These are phyloP conservation scores for Congeria kusceri DNA, from an alignment of 2,888 invertebrate genomes.

Conservation along the genomic window DNA sequence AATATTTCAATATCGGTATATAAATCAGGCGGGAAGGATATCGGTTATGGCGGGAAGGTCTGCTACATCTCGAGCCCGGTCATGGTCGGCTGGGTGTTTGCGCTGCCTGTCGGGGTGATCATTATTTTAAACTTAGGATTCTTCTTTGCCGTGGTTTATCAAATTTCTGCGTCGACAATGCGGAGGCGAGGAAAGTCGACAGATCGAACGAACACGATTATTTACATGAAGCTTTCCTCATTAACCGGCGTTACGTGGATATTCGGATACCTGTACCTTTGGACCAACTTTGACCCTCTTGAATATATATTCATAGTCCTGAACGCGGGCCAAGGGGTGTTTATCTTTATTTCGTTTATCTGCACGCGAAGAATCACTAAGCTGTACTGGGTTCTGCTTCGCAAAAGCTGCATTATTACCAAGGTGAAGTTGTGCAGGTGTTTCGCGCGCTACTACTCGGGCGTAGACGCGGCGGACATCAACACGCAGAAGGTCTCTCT, in stretches of 20 bases:
- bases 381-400: slow-evolving; percentile 48
- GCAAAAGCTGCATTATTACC: slow-evolving; percentile 22
- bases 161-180: slow-evolving; percentile 63
- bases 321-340: slow-evolving; percentile 64
- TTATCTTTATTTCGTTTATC: slow-evolving; percentile 66
- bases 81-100: slow-evolving; percentile 64
- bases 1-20: slow-evolving; percentile 50
- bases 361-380: slow-evolving; percentile 55
- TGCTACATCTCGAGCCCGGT: slow-evolving; percentile 57
- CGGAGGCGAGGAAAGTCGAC: slow-evolving; percentile 52
- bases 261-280: slow-evolving; percentile 65
- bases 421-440: slow-evolving; percentile 27
- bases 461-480: slow-evolving; percentile 32
- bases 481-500: slow-evolving; percentile 52
- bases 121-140: slow-evolving; percentile 61
- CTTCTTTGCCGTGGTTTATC: slow-evolving; percentile 63
- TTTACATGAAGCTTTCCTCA: slow-evolving; percentile 65
- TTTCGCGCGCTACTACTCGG: not conserved
- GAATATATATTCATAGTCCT: slow-evolving; percentile 65
- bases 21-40: slow-evolving; percentile 37
- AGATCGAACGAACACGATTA: slow-evolving; percentile 57
- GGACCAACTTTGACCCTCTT: slow-evolving; percentile 50
- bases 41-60: slow-evolving; percentile 55
- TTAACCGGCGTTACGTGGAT: slow-evolving; percentile 66
- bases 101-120: slow-evolving; percentile 57